Evolutionary conservation across 2,888 invertebrate genomes (phyloP).

Genomic region (Synergus laeviventris): DNA sequence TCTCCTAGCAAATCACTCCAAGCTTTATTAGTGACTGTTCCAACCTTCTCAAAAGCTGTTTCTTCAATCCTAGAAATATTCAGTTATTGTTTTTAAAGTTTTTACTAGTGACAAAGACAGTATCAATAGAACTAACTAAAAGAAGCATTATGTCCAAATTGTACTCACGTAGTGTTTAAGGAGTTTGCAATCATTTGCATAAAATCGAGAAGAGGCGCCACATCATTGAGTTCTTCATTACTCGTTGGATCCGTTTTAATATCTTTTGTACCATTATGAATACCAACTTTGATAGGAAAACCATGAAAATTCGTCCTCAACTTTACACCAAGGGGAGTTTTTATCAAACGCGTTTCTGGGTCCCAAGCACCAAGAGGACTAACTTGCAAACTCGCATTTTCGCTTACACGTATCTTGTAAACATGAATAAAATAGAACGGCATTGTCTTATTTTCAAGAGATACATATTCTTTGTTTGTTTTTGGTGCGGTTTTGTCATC

Average conservation of each 20-base stretch:
- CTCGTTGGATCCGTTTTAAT: constrained; percentile 71
- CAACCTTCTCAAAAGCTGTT: constrained; percentile 70
- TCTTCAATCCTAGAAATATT: constrained; percentile 62
- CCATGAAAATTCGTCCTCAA: constrained; percentile 68
- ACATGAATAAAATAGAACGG: constrained; percentile 68
- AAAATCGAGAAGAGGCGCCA: constrained; percentile 75
- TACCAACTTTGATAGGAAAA: constrained; percentile 75
- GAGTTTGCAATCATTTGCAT: constrained; percentile 78
- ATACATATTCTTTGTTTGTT: constrained; percentile 60
- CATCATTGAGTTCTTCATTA: constrained; percentile 76
- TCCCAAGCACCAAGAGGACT: constrained; percentile 69
- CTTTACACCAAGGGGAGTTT: constrained; percentile 63
- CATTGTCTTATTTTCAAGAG: constrained; percentile 59
- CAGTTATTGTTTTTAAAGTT: not conserved
- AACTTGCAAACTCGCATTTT: constrained; percentile 69
- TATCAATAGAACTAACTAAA: not conserved
- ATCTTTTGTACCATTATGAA: constrained; percentile 76
- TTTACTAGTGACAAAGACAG: not conserved
- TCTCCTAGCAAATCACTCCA: constrained; percentile 82
- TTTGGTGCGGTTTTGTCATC: constrained; percentile 46
- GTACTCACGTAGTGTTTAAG: constrained; percentile 53
- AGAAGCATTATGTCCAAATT: not conserved
- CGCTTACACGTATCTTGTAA: constrained; percentile 69
- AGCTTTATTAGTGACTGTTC: constrained; percentile 77
- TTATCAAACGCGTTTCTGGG: constrained; percentile 59